A percentile compares a stretch with the other conserved stretches of the same genome.
Conservation (phyloP, 2,888 invertebrate species). For the Eilema sororculum region DNA sequence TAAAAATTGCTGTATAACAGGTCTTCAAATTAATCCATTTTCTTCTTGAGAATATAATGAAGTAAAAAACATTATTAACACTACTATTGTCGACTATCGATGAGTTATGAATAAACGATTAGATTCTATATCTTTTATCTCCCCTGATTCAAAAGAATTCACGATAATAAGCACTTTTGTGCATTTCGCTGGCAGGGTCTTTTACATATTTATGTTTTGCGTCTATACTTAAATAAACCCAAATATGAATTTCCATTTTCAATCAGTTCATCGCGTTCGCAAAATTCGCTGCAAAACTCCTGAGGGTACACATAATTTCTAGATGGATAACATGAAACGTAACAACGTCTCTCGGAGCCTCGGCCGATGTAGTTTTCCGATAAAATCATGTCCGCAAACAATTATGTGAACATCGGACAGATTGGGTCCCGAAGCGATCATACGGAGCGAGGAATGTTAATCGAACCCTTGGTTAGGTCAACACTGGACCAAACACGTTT, state of each 20-base stretch:
- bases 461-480: conserved; percentile 70
- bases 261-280: conserved; percentile 21
- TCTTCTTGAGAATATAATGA: background rate
- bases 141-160: background rate
- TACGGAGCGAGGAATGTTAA: conserved; percentile 77
- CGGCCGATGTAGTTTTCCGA: conserved; percentile 57
- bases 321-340: conserved; percentile 45
- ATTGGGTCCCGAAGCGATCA: conserved; percentile 77
- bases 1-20: no score
- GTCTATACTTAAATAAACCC: conserved; percentile 16
- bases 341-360: conserved; percentile 45
- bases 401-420: conserved; percentile 73
- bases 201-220: conserved; percentile 5
- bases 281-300: conserved; percentile 35
- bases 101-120: background rate
- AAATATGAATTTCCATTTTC: conserved; percentile 30
- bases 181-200: background rate
- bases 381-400: conserved; percentile 82
- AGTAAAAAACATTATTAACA: background rate
- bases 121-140: background rate
- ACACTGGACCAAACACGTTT: conserved; percentile 53
- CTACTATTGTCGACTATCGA: background rate
- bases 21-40: background rate
- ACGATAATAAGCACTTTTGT: background rate
- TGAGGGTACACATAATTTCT: conserved; percentile 43